Conservation (phyloP, 2,797 vertebrate genomes). For the Takifugu ocellatus region DNA sequence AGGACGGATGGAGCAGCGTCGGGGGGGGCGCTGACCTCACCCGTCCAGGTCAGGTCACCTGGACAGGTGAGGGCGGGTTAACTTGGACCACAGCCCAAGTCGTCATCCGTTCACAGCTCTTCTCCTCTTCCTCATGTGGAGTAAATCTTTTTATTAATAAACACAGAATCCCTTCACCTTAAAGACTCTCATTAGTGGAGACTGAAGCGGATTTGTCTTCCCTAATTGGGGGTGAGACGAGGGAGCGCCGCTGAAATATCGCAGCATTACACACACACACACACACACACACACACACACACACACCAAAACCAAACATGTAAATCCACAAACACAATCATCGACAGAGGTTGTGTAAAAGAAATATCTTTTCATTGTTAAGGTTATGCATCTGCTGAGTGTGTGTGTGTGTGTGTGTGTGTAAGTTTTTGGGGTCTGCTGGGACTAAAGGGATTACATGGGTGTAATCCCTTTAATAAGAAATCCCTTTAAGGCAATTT, state of each 20-base stretch:
- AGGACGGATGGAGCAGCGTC: too few relatives aligned
- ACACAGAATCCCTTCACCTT: constrained; percentile 58
- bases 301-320: neutral
- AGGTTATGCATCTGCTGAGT: constrained; percentile 28
- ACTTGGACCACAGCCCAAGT: too few relatives aligned
- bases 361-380: constrained; percentile 40
- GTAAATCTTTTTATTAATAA: constrained; percentile 55
- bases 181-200: constrained; percentile 66
- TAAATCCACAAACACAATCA: constrained; percentile 3
- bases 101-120: neutral
- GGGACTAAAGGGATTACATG: constrained; percentile 90
- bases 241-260: constrained; percentile 39
- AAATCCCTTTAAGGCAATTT: constrained; percentile 88
- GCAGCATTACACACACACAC: constrained; percentile 6
- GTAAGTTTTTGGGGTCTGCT: constrained; percentile 77
- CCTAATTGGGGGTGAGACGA: constrained; percentile 69
- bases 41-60: too few relatives aligned
- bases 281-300: constrained; percentile 3
- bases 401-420: constrained; percentile 54
- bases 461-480: constrained; percentile 93
- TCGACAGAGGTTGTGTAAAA: constrained; percentile 15
- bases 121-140: constrained; percentile 36
- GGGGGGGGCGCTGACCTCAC: too few relatives aligned
- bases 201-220: constrained; percentile 63
- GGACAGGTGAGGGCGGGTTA: too few relatives aligned